These are phyloP conservation scores for Podarcis siculus DNA, from an alignment of 2,797 vertebrate genomes.

Conservation along the genomic window DNA sequence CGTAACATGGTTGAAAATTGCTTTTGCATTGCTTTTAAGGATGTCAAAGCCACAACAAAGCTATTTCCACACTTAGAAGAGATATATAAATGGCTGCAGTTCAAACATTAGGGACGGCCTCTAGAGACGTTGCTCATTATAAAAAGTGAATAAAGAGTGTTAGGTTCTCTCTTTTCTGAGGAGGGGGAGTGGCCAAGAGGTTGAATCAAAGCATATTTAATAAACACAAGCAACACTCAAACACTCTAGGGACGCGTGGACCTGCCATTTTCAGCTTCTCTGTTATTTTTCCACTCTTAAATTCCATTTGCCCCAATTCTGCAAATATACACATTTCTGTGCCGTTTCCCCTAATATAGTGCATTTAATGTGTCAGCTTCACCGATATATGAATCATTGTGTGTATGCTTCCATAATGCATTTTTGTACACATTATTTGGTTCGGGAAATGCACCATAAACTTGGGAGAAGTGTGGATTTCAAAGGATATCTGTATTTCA, in stretches of 20 bases:
- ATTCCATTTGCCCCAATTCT: too few species aligned
- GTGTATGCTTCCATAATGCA: too few species aligned
- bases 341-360: too few species aligned
- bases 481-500: too few species aligned
- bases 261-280: too few species aligned
- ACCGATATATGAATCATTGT: too few species aligned
- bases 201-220: background rate
- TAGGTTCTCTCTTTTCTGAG: conserved; percentile 38
- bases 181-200: background rate
- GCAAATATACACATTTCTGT: too few species aligned
- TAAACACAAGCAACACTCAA: background rate
- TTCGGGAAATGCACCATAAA: too few species aligned
- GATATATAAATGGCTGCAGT: conserved; percentile 41
- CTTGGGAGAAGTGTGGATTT: too few species aligned
- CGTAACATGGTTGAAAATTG: conserved; percentile 40
- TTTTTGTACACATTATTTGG: too few species aligned
- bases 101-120: conserved; percentile 24
- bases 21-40: conserved; percentile 53
- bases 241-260: background rate
- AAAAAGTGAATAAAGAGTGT: conserved; percentile 55
- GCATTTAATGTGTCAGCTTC: too few species aligned
- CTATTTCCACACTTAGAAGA: conserved; percentile 50
- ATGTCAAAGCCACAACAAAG: conserved; percentile 59
- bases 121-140: conserved; percentile 49
- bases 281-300: too few species aligned